Percentiles rank a stretch among this genome's conserved stretches.
phyloP scores from a whole-genome alignment of 2,113 vertebrate species.

The Odontophorus gujanensis region DNA sequence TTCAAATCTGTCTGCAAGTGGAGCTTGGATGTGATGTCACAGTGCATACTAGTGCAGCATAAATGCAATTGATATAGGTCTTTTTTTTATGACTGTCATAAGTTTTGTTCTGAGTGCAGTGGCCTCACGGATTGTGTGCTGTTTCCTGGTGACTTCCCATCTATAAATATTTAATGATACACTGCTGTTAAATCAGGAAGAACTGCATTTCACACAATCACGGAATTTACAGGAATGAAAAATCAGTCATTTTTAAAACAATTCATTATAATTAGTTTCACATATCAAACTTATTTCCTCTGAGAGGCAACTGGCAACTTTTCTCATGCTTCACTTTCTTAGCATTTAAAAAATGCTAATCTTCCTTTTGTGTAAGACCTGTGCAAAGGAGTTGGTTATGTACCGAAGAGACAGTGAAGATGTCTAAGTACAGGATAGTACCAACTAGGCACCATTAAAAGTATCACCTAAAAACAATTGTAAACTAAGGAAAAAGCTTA shows the following conservation, averaged over 20 bases:
- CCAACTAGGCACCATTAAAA: background rate
- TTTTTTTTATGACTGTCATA: background rate
- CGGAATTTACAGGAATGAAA: background rate
- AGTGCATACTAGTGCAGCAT: background rate
- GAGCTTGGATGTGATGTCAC: background rate
- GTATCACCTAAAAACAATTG: background rate
- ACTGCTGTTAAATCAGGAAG: background rate
- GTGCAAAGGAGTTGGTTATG: background rate
- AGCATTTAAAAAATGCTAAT: background rate
- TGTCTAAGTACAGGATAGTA: background rate
- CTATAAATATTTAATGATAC: background rate
- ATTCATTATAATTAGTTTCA: background rate
- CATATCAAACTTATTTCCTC: background rate
- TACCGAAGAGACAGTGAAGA: background rate
- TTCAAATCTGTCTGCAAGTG: background rate
- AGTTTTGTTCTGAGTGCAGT: background rate
- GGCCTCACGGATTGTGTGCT: background rate
- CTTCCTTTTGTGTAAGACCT: background rate
- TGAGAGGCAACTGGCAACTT: background rate
- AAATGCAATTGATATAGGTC: background rate
- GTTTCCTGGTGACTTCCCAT: background rate
- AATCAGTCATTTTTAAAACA: background rate
- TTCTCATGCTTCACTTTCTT: background rate
- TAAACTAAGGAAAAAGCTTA: background rate
- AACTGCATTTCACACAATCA: too few relatives aligned